These are phyloP conservation scores for Pedionomus torquatus DNA, from an alignment of 2,113 vertebrate species.

Conservation along the genomic window DNA sequence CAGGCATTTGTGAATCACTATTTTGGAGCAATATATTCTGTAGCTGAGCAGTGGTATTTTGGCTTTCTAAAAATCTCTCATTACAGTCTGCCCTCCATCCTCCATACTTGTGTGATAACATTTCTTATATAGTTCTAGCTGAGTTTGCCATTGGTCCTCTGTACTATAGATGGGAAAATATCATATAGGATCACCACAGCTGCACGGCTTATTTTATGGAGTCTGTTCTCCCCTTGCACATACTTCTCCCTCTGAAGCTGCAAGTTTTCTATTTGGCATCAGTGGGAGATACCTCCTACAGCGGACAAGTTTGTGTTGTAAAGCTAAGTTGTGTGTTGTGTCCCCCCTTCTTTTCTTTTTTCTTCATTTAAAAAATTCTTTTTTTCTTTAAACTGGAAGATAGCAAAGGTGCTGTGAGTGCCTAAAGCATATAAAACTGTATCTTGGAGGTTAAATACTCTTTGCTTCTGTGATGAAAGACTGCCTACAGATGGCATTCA, in stretches of 20 bases:
- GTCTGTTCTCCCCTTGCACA: background rate
- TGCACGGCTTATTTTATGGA: background rate
- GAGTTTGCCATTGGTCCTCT: background rate
- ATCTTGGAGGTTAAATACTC: background rate
- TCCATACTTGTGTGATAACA: background rate
- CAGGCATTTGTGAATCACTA: background rate
- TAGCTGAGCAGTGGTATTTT: background rate
- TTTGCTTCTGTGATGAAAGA: background rate
- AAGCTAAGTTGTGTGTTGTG: background rate
- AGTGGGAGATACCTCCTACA: background rate
- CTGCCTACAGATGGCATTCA: background rate
- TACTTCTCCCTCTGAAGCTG: background rate
- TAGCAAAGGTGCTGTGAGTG: background rate
- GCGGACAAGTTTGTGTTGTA: background rate
- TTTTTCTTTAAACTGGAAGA: background rate
- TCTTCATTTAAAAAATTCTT: accelerated
- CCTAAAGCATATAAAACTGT: accelerated
- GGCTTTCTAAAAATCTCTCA: background rate
- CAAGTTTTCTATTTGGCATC: background rate
- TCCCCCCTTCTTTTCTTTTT: background rate
- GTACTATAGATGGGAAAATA: background rate
- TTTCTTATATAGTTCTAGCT: background rate
- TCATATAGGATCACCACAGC: background rate
- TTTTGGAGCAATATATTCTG: background rate
- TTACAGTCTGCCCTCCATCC: background rate